These are phyloP conservation scores for Papilio polytes DNA, from an alignment of 1,140 invertebrate species.

Conservation along the genomic window DNA sequence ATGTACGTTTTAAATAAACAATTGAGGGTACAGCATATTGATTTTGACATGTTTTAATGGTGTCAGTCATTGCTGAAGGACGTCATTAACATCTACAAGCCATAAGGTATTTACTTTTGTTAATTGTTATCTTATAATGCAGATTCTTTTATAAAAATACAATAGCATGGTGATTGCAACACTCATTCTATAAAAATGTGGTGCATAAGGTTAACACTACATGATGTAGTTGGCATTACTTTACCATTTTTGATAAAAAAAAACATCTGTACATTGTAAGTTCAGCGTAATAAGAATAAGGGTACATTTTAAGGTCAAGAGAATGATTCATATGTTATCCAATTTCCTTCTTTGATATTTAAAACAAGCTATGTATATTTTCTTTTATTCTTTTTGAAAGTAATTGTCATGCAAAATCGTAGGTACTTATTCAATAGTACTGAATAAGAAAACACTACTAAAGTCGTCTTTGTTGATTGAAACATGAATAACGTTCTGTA, in stretches of 20 bases:
- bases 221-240: too few relatives aligned
- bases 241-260: too few relatives aligned
- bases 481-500: slow-evolving; percentile 14
- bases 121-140: background rate
- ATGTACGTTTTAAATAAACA: background rate
- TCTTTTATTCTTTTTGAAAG: slow-evolving; percentile 3
- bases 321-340: too few relatives aligned
- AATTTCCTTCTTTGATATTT: too few relatives aligned
- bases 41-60: background rate
- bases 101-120: background rate
- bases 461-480: slow-evolving; percentile 23
- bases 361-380: background rate
- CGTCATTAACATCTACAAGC: background rate
- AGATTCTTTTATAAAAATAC: background rate
- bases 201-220: too few relatives aligned
- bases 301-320: background rate
- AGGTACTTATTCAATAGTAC: background rate
- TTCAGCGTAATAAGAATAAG: background rate
- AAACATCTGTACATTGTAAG: too few relatives aligned
- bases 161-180: background rate
- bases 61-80: background rate
- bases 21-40: background rate
- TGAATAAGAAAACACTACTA: background rate
- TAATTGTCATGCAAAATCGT: slow-evolving; percentile 25
- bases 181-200: background rate